phyloP scores from a whole-genome alignment of 2,797 vertebrate species.

The Pangasius krempfi region DNA sequence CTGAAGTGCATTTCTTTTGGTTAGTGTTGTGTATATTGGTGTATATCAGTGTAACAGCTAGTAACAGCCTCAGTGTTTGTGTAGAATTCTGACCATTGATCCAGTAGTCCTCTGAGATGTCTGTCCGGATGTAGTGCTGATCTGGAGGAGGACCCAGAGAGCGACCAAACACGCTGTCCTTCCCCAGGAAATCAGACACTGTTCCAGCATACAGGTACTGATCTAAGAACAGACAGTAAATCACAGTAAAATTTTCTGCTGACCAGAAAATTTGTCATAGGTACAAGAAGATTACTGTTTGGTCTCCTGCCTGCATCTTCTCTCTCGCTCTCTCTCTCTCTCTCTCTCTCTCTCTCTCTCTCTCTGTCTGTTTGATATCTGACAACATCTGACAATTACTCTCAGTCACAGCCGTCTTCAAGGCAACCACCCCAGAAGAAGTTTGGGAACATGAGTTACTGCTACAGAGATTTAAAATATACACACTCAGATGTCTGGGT shows the following conservation, averaged over 20 bases:
- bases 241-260: background rate
- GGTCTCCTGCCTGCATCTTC: background rate
- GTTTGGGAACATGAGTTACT: slow-evolving; percentile 9
- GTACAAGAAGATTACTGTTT: background rate
- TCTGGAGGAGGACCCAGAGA: slow-evolving; percentile 90
- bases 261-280: background rate
- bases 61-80: background rate
- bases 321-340: background rate
- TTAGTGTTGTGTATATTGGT: slow-evolving; percentile 11
- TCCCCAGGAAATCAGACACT: slow-evolving; percentile 96
- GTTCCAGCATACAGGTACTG: slow-evolving; percentile 93
- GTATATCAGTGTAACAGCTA: background rate
- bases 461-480: slow-evolving; percentile 16
- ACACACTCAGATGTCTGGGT: background rate
- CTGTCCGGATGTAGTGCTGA: slow-evolving; percentile 94
- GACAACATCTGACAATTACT: slow-evolving; percentile 31
- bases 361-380: slow-evolving; percentile 27
- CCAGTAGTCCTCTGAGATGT: slow-evolving; percentile 97
- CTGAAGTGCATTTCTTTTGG: background rate
- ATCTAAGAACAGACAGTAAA: slow-evolving; percentile 74
- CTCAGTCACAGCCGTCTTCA: slow-evolving; percentile 27
- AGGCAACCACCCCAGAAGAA: slow-evolving; percentile 26
- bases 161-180: slow-evolving; percentile 92
- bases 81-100: slow-evolving; percentile 85
- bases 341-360: background rate